These are phyloP conservation scores for Lanistes nyassanus DNA, from an alignment of 1,140 invertebrate genomes.

Conservation along the genomic window DNA sequence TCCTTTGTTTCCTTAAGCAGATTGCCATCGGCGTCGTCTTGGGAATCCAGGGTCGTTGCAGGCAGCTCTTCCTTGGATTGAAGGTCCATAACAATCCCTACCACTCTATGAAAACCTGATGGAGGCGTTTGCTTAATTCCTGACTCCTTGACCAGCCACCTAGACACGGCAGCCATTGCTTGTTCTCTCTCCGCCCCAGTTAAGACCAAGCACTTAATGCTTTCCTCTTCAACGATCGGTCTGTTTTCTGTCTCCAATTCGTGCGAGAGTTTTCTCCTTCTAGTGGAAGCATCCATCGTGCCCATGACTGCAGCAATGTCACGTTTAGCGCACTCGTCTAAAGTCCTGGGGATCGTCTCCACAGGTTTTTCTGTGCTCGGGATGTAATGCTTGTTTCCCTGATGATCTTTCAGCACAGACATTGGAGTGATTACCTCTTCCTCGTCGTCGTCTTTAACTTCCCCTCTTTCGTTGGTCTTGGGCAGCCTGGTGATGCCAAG, in stretches of 20 bases:
- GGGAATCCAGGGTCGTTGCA: not conserved
- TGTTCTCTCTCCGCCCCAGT: too few relatives aligned
- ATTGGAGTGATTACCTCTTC: slow-evolving; percentile 19
- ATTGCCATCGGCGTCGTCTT: not conserved
- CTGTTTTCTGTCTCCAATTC: too few relatives aligned
- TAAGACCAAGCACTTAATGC: too few relatives aligned
- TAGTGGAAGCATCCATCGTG: too few relatives aligned
- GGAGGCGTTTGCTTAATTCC: not conserved
- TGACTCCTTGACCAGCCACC: too few relatives aligned
- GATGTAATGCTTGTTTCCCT: slow-evolving; percentile 22
- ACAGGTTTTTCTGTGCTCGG: not conserved
- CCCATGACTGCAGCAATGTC: too few relatives aligned
- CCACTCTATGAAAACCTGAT: slow-evolving; percentile 5
- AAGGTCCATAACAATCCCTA: not conserved
- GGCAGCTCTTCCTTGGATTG: not conserved
- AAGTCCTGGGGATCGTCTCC: too few relatives aligned
- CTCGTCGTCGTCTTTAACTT: not conserved
- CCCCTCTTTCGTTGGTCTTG: not conserved
- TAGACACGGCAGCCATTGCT: too few relatives aligned
- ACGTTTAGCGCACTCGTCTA: too few relatives aligned
- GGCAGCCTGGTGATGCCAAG: not conserved
- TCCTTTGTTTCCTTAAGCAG: not conserved
- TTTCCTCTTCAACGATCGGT: too few relatives aligned
- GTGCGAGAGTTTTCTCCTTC: too few relatives aligned
- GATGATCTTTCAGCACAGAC: slow-evolving; percentile 20